Evolutionary conservation across 1,140 invertebrate genomes (phyloP), one percentile per base, ranked within the genome.

Genomic region (Aphidius gifuensis): DNA sequence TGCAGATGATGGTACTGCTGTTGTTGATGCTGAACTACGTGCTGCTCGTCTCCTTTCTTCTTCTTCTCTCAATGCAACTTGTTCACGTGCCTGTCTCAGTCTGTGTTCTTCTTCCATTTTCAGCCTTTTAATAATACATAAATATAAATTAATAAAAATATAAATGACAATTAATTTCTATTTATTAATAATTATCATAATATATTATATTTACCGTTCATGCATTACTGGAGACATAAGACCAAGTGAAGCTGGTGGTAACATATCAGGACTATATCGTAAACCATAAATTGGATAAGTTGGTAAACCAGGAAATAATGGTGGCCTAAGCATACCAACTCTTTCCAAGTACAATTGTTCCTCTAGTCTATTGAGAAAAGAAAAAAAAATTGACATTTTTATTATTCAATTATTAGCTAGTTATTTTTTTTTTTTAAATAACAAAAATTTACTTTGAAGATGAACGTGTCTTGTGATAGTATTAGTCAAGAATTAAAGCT

Each of bases 261-360:
- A 75, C 81, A 83, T 80, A 62, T 84, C 83, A 9, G 82, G 80
- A 69, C 61, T 83, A 74, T 82, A 84, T 68, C 77, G 77, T 66
- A 84, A 73, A 43, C 82, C 83, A 65, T 84, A 84, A 32, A 84
- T 72, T 63, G 85, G 84, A 64, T 85, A 83, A 50, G 78, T 76
- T 43, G 82, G 79, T 64, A 85, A 78, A 53, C 83, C 82, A 39
- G 81, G 78, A 71, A 84, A 86, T 68, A 82, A 83, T 59, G 86
- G 83, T 45, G 84, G 82, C 66, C 89, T 85, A 67, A 91, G 80
- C 76, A 92, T 81, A 57, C 87, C 84, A 76, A 88, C 88, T 64
- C 89, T 83, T 75, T 92, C 90, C 74, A 92, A 82, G 74, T 91
- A 89, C 69, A 92, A 78, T 62, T 90, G 89, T 74, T 92, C 91